Percentiles rank a stretch among this genome's conserved stretches.
Conservation (phyloP, 2,797 vertebrate species). For the Neosilurus hyrtlii region DNA sequence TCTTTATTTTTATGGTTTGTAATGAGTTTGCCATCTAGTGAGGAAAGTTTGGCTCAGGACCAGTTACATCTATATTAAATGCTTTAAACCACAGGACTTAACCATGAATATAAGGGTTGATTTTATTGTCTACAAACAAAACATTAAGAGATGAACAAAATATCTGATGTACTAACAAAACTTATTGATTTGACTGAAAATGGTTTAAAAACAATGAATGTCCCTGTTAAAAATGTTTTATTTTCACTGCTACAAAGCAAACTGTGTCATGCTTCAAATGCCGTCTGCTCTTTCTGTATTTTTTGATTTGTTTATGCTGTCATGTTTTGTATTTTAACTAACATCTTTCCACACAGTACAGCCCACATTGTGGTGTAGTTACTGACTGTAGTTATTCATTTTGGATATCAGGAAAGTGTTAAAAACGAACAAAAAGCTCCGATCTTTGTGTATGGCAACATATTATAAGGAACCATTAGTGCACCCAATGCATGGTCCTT, state of each 20-base stretch:
- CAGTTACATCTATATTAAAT: not conserved
- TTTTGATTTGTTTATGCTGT: slow-evolving; percentile 6
- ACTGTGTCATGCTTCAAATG: slow-evolving; percentile 22
- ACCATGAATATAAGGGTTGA: slow-evolving; percentile 28
- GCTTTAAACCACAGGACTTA: slow-evolving; percentile 39
- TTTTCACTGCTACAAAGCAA: slow-evolving; percentile 15
- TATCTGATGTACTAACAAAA: slow-evolving; percentile 2
- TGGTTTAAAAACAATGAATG: slow-evolving; percentile 4
- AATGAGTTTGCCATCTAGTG: slow-evolving; percentile 19
- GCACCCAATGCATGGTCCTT: slow-evolving; percentile 48
- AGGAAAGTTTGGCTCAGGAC: slow-evolving; percentile 26
- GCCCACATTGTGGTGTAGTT: slow-evolving; percentile 36
- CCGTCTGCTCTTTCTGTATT: not conserved
- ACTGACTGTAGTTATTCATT: slow-evolving; percentile 44
- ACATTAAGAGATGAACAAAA: slow-evolving; percentile 13
- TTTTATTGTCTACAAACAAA: slow-evolving; percentile 20
- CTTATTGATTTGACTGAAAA: slow-evolving; percentile 1
- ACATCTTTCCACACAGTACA: slow-evolving; percentile 35
- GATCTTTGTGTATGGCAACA: slow-evolving; percentile 39
- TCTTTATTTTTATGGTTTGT: slow-evolving; percentile 23
- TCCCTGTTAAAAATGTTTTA: slow-evolving; percentile 33
- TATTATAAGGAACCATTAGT: slow-evolving; percentile 30
- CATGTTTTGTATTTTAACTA: slow-evolving; percentile 18
- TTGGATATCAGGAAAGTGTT: slow-evolving; percentile 32
- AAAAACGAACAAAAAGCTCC: not conserved